Evolutionary conservation across 2,113 vertebrate genomes (phyloP), one percentile per base, ranked within the genome.

Genomic region (Ranitomeya variabilis): DNA sequence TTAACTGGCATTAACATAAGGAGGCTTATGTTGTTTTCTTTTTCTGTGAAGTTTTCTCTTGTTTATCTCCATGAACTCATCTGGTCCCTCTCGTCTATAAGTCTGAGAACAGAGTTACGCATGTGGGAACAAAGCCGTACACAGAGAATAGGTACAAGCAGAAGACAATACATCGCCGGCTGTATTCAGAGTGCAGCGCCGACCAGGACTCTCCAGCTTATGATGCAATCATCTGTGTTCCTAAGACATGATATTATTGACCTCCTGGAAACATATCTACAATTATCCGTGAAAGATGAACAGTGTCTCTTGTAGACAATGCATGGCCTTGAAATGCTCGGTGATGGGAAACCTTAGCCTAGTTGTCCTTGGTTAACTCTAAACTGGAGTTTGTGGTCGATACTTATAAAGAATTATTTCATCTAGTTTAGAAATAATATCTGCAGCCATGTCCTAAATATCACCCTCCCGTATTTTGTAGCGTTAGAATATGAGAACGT

Each of bases 191-290:
- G 19, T 15, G 62, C 23, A 54, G 19, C 12, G 23, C 12, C 19
- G 19, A 1, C 6, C 10, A 45, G 62, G 10, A 26, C 21, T 54
- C 37, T 67, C 62, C 57, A 82, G 59, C 16, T 19, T 45, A 10
- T 45, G 45, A 69, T 54, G 45, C 64, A 83, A 67, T 52, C 52
- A n/a, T 69, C 7, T 83, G n/a, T 31, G 6, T 54, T 23, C 59
- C 62, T 52, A n/a, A 37, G 21, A 83, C 62, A 83, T 83, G 81
- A 83, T 83, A 52, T 59, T 31, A 62, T 69, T 67, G 62, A 67
- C 62, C 19, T n/a, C 31, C 21, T 6, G 23, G 19, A 13, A 83
- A 54, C 45, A 16, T 21, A 6, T 81, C 59, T 64, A 82, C 2
- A 69, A n/a, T 4, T 67, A 83, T 52, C 37, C 21, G 51, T 83